These are phyloP conservation scores for Drosophila kokeensis DNA, from an alignment of 2,888 invertebrate species.

Conservation along the genomic window DNA sequence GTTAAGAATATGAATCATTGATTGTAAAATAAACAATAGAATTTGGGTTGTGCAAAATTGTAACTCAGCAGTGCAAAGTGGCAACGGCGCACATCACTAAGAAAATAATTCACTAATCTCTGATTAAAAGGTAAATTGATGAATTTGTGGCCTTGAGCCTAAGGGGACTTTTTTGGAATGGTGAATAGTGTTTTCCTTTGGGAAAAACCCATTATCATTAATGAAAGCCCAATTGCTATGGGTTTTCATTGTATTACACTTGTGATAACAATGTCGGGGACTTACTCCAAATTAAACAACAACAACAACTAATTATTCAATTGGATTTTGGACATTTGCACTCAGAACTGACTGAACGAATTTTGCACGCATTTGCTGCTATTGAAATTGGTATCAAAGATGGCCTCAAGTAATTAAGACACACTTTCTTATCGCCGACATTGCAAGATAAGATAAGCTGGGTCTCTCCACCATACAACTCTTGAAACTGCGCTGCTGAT, in stretches of 20 bases:
- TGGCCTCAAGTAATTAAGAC: constrained; percentile 17
- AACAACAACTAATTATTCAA: background rate
- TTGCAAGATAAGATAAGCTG: constrained; percentile 20
- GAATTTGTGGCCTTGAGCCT: background rate
- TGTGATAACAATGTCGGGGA: constrained; percentile 23
- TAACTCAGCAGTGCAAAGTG: constrained; percentile 10
- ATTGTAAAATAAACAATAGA: background rate
- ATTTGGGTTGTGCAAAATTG: constrained; percentile 1
- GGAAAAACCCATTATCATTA: background rate
- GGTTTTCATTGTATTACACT: constrained; percentile 7
- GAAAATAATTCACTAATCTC: background rate
- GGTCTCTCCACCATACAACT: background rate
- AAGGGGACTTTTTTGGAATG: background rate
- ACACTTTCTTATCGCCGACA: constrained; percentile 29
- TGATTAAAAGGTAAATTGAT: background rate
- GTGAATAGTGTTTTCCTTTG: background rate
- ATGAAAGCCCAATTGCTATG: background rate
- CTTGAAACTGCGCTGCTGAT: constrained; percentile 7
- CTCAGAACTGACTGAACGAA: background rate
- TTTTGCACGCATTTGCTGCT: constrained; percentile 8
- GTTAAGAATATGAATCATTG: constrained; percentile 14
- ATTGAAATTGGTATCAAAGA: constrained; percentile 7
- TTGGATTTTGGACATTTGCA: background rate
- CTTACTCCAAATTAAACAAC: background rate
- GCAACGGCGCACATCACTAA: constrained; percentile 5